Conservation (phyloP, 2,888 invertebrate genomes). For the Stenichneumon culpator region DNA sequence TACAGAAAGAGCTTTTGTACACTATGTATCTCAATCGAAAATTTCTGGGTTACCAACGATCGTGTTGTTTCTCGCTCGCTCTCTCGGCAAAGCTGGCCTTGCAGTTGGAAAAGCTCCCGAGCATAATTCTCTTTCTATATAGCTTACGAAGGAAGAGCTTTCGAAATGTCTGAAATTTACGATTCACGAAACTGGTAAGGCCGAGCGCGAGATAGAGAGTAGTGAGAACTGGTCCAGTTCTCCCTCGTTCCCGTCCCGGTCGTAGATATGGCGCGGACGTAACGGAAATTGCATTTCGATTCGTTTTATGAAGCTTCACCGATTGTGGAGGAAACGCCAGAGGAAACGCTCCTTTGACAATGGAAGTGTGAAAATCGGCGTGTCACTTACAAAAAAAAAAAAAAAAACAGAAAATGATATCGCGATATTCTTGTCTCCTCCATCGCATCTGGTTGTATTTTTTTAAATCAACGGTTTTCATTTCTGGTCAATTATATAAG, state of each 20-base stretch:
- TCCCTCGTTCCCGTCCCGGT: constrained; percentile 12
- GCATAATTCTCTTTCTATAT: constrained; percentile 18
- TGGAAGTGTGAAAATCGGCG: constrained; percentile 2
- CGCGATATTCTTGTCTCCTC: not conserved
- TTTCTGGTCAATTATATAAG: too few species aligned
- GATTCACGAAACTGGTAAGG: constrained; percentile 48
- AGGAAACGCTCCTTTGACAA: constrained; percentile 28
- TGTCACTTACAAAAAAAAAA: not conserved
- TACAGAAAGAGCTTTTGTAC: too few species aligned
- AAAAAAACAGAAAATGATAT: not conserved
- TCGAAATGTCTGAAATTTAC: constrained; percentile 64
- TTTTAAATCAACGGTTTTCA: too few species aligned
- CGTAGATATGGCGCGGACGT: constrained; percentile 66
- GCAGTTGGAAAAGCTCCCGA: constrained; percentile 15
- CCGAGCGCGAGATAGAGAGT: constrained; percentile 41
- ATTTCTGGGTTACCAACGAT: not conserved
- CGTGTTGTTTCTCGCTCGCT: not conserved
- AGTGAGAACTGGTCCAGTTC: constrained; percentile 31
- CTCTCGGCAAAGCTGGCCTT: not conserved
- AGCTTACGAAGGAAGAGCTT: constrained; percentile 44
- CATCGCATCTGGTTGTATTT: too few species aligned
- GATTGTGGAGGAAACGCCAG: not conserved
- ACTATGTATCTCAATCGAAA: not conserved
- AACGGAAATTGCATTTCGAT: constrained; percentile 81
- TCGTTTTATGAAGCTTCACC: constrained; percentile 74